Base-by-base conservation (phyloP, 1,140 invertebrate species). In the Sinella curviseta region DNA sequence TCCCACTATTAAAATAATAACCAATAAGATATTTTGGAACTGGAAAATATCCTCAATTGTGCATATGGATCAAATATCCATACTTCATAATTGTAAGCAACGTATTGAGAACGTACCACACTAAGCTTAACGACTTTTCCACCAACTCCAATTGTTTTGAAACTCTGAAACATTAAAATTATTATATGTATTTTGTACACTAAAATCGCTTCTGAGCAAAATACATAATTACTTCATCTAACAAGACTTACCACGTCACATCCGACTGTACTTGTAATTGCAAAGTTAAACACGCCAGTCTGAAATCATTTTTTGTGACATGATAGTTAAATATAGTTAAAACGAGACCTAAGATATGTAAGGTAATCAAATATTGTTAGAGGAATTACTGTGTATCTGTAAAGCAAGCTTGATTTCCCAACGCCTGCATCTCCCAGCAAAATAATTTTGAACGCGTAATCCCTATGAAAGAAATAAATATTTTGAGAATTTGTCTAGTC, bases 1-100 rank as follows among this genome's bases (percentile, higher is more conserved):
- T 83, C 82, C 82, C 82, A 83, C 82, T 81, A 28, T 31, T 65
- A 80, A 8, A 39, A 76, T 67, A 16, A 16, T 34, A n/a, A n/a
- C n/a, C n/a, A n/a, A n/a, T n/a, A n/a, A n/a, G n/a, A n/a, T n/a
- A n/a, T n/a, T n/a, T n/a, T n/a, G n/a, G n/a, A n/a, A n/a, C n/a
- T n/a, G n/a, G n/a, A n/a, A n/a, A n/a, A n/a, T n/a, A n/a, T n/a
- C n/a, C n/a, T n/a, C n/a, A n/a, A n/a, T n/a, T n/a, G n/a, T n/a
- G n/a, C n/a, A n/a, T n/a, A n/a, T n/a, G n/a, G n/a, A n/a, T n/a
- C n/a, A n/a, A n/a, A n/a, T n/a, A n/a, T n/a, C n/a, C n/a, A n/a
- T n/a, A n/a, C n/a, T n/a, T n/a, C n/a, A 48, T 48, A 48, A 48
- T 8, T 8, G 39, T 48, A 48, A 48, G 20, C 39, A 8, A 48